These are phyloP conservation scores for Patella pellucida DNA, from an alignment of 2,888 invertebrate genomes.

Conservation along the genomic window DNA sequence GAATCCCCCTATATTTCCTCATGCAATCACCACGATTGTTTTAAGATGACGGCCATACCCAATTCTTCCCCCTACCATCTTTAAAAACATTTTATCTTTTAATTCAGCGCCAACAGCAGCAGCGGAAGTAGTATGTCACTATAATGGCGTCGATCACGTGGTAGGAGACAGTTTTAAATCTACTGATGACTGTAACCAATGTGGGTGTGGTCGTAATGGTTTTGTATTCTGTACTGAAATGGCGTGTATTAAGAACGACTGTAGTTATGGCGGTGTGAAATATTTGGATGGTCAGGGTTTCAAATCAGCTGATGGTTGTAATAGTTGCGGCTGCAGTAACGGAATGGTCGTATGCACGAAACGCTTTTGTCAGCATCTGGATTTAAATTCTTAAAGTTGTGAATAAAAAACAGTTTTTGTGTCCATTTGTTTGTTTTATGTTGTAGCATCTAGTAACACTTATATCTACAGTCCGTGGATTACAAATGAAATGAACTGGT, in stretches of 20 bases:
- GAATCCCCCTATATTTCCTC: too few species aligned
- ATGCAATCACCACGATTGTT: too few species aligned
- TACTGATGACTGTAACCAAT: slow-evolving; percentile 28
- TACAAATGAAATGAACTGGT: too few species aligned
- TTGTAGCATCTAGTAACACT: too few species aligned
- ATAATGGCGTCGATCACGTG: slow-evolving; percentile 20
- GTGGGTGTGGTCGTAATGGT: slow-evolving; percentile 21
- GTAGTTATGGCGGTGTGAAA: slow-evolving; percentile 15
- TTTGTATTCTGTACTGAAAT: slow-evolving; percentile 25
- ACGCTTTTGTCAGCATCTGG: not conserved
- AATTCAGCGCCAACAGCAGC: not conserved
- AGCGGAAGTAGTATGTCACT: slow-evolving; percentile 9
- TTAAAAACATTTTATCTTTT: too few species aligned
- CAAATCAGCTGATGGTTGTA: slow-evolving; percentile 21
- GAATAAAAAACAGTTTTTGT: too few species aligned
- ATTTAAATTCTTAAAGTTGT: too few species aligned
- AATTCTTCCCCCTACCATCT: too few species aligned
- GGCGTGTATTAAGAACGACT: slow-evolving; percentile 17
- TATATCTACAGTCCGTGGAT: too few species aligned
- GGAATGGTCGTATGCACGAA: slow-evolving; percentile 17
- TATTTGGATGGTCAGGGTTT: slow-evolving; percentile 13
- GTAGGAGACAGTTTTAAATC: slow-evolving; percentile 23
- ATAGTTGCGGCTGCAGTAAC: slow-evolving; percentile 8
- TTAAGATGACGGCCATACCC: too few species aligned
- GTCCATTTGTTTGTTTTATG: too few species aligned